Conservation (phyloP, 2,797 vertebrate genomes). For the Spinibarbus caldwelli region DNA sequence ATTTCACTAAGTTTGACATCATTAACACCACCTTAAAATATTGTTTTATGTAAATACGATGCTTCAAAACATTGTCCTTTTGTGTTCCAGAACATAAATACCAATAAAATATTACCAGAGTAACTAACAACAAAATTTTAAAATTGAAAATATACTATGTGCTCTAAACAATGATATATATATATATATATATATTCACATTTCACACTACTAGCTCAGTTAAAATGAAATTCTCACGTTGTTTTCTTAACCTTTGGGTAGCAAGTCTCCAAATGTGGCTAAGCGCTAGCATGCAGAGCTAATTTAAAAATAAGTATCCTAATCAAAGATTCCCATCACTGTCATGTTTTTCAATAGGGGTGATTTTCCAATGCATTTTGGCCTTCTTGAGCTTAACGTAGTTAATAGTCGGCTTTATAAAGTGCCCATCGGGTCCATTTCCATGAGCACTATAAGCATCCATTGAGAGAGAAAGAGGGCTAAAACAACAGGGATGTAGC, state of each 20-base stretch:
- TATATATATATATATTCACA: not conserved
- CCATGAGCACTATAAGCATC: slow-evolving; percentile 31
- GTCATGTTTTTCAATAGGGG: slow-evolving; percentile 38
- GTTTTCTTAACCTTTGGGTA: not conserved
- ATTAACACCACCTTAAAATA: not conserved
- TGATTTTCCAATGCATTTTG: slow-evolving; percentile 17
- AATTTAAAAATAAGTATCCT: not conserved
- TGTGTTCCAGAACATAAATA: not conserved
- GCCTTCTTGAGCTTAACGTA: slow-evolving; percentile 16
- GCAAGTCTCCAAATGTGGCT: not conserved
- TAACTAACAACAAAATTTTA: not conserved
- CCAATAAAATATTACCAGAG: not conserved
- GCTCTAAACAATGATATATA: not conserved
- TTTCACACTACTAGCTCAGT: not conserved
- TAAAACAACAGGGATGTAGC: slow-evolving; percentile 38
- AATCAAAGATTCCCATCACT: slow-evolving; percentile 13
- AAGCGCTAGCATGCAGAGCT: not conserved
- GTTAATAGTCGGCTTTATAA: slow-evolving; percentile 42
- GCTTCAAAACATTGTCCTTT: not conserved
- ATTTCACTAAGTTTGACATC: not conserved
- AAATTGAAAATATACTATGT: too few species aligned
- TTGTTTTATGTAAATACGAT: not conserved
- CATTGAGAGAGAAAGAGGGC: slow-evolving; percentile 15
- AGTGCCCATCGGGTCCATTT: slow-evolving; percentile 9
- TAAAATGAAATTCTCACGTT: not conserved